Conservation (phyloP, 2,113 vertebrate genomes). For the Chloropsis cyanopogon region DNA sequence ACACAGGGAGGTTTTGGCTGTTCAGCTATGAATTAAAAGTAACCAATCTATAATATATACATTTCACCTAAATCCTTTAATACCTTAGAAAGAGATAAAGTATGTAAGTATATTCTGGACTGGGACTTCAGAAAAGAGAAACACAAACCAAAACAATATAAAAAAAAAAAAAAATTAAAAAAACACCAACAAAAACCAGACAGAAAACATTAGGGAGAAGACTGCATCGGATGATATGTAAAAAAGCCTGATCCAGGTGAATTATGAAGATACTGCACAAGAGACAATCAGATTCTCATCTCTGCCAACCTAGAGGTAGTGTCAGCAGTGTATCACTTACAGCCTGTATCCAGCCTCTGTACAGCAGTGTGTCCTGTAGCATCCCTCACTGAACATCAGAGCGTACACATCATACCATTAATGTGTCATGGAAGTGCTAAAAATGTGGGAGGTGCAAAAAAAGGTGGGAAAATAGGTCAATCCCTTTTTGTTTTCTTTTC, state of each 20-base stretch:
- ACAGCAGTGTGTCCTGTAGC: neutral
- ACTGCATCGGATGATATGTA: neutral
- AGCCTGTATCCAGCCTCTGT: neutral
- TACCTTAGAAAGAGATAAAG: neutral
- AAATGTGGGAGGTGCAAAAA: neutral
- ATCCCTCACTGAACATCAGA: neutral
- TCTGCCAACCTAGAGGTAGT: neutral
- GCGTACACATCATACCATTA: neutral
- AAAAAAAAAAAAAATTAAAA: no score
- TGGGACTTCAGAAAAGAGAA: neutral
- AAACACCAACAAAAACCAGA: neutral
- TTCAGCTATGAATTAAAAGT: neutral
- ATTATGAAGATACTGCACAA: neutral
- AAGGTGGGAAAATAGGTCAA: neutral
- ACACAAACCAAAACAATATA: neutral
- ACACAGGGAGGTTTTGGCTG: neutral
- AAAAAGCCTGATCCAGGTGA: neutral
- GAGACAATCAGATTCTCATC: neutral
- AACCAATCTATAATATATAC: neutral
- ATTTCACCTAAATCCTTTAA: neutral
- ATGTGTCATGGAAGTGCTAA: neutral
- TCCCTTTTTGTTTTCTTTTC: neutral
- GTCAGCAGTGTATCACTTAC: neutral
- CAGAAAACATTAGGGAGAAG: neutral
- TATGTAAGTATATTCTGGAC: neutral